Base-by-base conservation (phyloP, 2,113 vertebrate genomes). In the Tyrannus savana region DNA sequence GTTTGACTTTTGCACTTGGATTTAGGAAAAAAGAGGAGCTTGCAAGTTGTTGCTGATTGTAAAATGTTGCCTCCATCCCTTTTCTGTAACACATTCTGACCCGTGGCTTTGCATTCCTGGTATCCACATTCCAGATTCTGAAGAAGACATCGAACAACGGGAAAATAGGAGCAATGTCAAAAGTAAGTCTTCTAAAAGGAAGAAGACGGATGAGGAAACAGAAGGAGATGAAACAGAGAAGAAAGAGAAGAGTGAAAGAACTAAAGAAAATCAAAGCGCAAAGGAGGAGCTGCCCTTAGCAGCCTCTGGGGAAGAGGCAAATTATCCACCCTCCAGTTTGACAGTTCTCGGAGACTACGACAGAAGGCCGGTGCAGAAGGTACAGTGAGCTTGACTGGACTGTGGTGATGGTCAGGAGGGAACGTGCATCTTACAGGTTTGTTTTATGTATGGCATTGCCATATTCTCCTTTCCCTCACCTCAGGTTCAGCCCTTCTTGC, bases 401-500 rank as follows among this genome's bases (percentile, higher is more conserved):
- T 77, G 41, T 69, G 7, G 1, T 80, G 25, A 6, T 59, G 33
- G 3, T 30, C 9, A 23, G 35, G 53, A 69, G 42, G 9, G 37
- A 56, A 50, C 6, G 6, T 13, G 19, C 4, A 19, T 64, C 5
- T 71, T 60, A 25, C 2, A 11, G 27, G 21, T 30, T 56, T 42
- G 2, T 67, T 93, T 90, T 13, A 14, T 9, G 1, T 18, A 3
- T 31, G 13, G 19, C 6, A 2, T 59, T 79, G 76, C 15, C 21
- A 16, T 5, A 2, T 19, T 78, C 16, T 80, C 28, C 9, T 53
- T 47, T 52, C 17, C 19, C 7, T 19, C 30, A 1, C 4, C 14
- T 80, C 92, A 99, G 99, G 99, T 99, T 2, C 97, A 98, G 74
- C 98, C 98, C 82, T 98, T 99, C 60, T 90, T 99, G 42, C 99